Percentiles rank a stretch among this genome's conserved stretches.
Evolutionary conservation across 2,797 vertebrate genomes (phyloP).

Genomic region (Tolypeutes matacus): DNA sequence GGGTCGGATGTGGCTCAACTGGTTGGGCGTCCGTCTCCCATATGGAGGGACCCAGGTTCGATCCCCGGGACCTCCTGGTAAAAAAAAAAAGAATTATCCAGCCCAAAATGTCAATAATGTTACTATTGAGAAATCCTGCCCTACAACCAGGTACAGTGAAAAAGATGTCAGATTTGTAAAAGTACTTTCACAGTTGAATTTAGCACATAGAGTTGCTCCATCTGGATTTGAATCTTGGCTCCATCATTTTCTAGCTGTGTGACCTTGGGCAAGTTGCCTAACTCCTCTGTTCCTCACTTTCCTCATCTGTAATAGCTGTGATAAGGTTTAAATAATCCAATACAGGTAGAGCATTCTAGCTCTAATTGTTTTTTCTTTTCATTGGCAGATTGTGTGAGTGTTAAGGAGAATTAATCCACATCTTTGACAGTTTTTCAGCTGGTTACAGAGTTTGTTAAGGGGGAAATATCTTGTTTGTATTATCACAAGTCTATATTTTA

Average conservation of each 20-base stretch:
- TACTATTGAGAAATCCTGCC: neutral
- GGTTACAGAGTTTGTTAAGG: neutral
- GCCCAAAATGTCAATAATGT: neutral
- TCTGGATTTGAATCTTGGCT: no score
- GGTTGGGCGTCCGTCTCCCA: no score
- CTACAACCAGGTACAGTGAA: accelerated
- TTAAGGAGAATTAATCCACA: neutral
- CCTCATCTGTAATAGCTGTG: neutral
- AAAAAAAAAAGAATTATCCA: accelerated
- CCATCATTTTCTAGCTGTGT: neutral
- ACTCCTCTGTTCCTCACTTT: neutral
- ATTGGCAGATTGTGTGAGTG: neutral
- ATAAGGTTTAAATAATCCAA: neutral
- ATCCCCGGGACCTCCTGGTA: no score
- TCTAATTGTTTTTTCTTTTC: no score
- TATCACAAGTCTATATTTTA: neutral
- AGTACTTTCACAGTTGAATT: neutral
- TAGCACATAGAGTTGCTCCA: neutral
- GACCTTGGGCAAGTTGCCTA: no score
- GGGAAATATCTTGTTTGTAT: neutral
- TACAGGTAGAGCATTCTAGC: neutral
- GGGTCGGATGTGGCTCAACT: no score
- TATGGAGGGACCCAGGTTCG: no score
- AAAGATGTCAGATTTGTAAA: no score
- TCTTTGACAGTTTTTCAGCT: neutral